Evolutionary conservation across 2,888 invertebrate species (phyloP), one percentile per base, ranked within the genome.

Genomic region (Melieria crassipennis): DNA sequence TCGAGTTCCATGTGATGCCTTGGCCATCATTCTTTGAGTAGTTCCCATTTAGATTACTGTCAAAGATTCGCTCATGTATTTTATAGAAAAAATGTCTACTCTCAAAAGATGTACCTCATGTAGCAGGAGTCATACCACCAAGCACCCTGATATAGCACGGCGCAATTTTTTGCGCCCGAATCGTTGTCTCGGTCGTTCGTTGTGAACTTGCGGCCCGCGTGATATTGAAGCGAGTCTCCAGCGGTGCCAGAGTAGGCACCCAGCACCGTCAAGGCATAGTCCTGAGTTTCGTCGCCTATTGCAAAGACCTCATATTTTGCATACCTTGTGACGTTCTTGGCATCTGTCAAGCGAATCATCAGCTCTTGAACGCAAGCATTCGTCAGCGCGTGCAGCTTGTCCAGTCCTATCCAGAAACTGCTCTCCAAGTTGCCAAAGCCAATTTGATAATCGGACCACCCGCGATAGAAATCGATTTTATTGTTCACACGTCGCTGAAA

Each of bases 111-210:
- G 73, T 78, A 89, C 90, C 89, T 89, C 77, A 90, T 90, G 75
- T 91, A 92, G 77, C 92, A 92, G 65, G 90, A 89, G 77, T 90
- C 91, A 81, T 92, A 92, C 93, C 93, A 93, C 90, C 93, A 93
- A 4, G 90, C 92, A 0, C 92, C 92, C 6, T 89, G 89, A 77
- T 92, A 92, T 68, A 90, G 89, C 60, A 87, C 84, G 0, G 93
- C 91, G 81, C 93, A 93, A 70, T 89, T 90, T 30, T 92, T 91
- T 52, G 92, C 92, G 1, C 7, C 7, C 11, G 88, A 86, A 30
- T 93, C 93, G 75, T 92, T 91, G 80, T 93, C 93, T 63, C 88
- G 83, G 79, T 93, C 93, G 69, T 87, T 87, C 0, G 93, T 91
- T 1, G 92, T 92, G 80, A 92, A 93, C 82, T 91, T 91, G 80